Conservation (phyloP, 2,888 invertebrate species). For the Megamerina dolium region DNA sequence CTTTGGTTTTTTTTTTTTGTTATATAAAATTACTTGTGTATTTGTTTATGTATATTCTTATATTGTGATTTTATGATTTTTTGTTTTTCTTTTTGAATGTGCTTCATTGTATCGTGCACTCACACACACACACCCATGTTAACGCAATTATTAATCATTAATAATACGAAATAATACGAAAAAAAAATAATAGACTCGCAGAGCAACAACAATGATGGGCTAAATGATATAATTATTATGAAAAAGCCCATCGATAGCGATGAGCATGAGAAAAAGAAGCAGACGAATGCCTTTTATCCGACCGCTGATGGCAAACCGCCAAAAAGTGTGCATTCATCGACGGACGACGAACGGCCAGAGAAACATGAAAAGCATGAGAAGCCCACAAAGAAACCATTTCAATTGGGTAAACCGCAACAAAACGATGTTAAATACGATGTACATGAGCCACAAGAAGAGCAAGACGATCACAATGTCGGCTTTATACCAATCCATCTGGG, state of each 20-base stretch:
- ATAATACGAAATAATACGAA: slow-evolving; percentile 20
- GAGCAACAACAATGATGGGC: slow-evolving; percentile 17
- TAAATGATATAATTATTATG: too few relatives aligned
- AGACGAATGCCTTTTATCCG: slow-evolving; percentile 42
- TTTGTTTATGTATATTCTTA: slow-evolving; percentile 16
- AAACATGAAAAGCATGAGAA: slow-evolving; percentile 38
- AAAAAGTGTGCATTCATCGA: slow-evolving; percentile 25
- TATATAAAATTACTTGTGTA: slow-evolving; percentile 5
- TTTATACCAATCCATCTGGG: slow-evolving; percentile 49
- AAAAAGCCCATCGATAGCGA: slow-evolving; percentile 11
- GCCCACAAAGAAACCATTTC: slow-evolving; percentile 33
- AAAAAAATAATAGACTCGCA: slow-evolving; percentile 7
- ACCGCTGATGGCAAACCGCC: slow-evolving; percentile 47
- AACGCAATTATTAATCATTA: slow-evolving; percentile 14
- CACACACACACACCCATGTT: slow-evolving; percentile 20
- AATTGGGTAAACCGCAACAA: slow-evolving; percentile 26
- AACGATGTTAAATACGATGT: slow-evolving; percentile 45
- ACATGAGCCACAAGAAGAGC: slow-evolving; percentile 37
- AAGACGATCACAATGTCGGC: slow-evolving; percentile 29
- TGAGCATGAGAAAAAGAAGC: slow-evolving; percentile 28
- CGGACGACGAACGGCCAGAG: slow-evolving; percentile 21
- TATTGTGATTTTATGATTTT: too few relatives aligned
- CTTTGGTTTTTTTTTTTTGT: neutral
- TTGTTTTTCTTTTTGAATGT: slow-evolving; percentile 17
- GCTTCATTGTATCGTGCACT: slow-evolving; percentile 26